Evolutionary conservation across 2,113 vertebrate species (phyloP).

Genomic region (Trematomus loennbergii): DNA sequence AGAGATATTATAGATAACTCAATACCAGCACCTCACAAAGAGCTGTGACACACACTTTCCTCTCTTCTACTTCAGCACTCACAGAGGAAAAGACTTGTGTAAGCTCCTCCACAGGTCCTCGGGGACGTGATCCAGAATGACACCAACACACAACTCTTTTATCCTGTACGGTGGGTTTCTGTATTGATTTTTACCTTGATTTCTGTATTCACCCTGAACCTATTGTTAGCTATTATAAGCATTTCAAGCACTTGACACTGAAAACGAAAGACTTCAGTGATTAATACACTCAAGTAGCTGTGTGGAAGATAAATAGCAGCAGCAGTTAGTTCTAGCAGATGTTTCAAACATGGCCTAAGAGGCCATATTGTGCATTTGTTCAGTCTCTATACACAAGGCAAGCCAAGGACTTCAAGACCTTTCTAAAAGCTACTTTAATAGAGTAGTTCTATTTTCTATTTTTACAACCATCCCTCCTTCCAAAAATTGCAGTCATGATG

Average conservation of each 20-base stretch:
- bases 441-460: too few relatives aligned
- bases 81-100: neutral
- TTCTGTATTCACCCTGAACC: neutral
- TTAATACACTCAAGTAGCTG: neutral
- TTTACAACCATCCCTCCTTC: too few relatives aligned
- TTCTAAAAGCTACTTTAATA: too few relatives aligned
- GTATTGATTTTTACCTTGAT: slow-evolving; percentile 3
- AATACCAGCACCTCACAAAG: slow-evolving; percentile 9
- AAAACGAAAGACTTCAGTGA: neutral
- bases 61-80: neutral
- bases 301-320: neutral
- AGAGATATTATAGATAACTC: slow-evolving; percentile 35
- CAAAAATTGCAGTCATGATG: too few relatives aligned
- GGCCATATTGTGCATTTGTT: slow-evolving; percentile 22
- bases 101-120: neutral
- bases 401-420: neutral
- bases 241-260: neutral
- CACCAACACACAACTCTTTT: neutral
- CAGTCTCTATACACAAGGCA: slow-evolving; percentile 17
- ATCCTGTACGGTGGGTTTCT: neutral
- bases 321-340: neutral
- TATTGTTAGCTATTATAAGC: neutral
- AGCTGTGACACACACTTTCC: neutral
- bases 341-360: neutral
- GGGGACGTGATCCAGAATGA: neutral